Base-by-base conservation (phyloP, 2,797 vertebrate genomes). In the Spinus olivaceus region DNA sequence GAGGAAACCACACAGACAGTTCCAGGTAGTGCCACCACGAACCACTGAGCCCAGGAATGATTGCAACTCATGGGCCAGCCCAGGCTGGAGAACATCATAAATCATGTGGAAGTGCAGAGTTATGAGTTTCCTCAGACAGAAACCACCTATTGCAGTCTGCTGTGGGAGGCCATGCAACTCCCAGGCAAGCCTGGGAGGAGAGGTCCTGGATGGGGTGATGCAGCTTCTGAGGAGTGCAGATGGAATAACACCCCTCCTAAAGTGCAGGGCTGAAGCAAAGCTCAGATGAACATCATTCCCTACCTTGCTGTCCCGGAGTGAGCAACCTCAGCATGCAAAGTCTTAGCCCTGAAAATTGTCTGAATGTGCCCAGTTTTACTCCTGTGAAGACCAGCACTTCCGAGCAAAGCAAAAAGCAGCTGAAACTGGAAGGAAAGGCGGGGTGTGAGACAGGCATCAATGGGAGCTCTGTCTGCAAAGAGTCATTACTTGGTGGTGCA, bases 61-160 rank as follows among this genome's bases (percentile, higher is more conserved):
- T 79, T 16, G 6, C 1, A 6, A 51, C 51, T 59, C 32, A 21
- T 0, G 2, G 51, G 87, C 78, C 86, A 86, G 83, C 41, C 85
- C 5, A 1, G 61, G 74, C 91, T 90, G 67, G 72, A 81, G 76
- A 81, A 73, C 47, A 49, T 85, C 91, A 95, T 97, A 95, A 97
- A 95, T 97, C 91, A 96, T 65, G 64, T 65, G 70, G 60, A 94
- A 95, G 70, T 93, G 92, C 51, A 72, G 94, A 95, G 66, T 93
- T 94, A 82, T 10, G 81, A 72, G 81, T 95, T 96, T 94, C 89
- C 94, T 94, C 86, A 92, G 73, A 95, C 66, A 93, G 94, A 92
- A 49, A 73, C 25, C 2, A 16, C 81, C 93, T 94, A 97, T 88
- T 96, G 88, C 91, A 84, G 46, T 5, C 27, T 35, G 69, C 50